Evolutionary conservation across 2,113 vertebrate genomes (phyloP).

Genomic region (Pteruthius melanotis): DNA sequence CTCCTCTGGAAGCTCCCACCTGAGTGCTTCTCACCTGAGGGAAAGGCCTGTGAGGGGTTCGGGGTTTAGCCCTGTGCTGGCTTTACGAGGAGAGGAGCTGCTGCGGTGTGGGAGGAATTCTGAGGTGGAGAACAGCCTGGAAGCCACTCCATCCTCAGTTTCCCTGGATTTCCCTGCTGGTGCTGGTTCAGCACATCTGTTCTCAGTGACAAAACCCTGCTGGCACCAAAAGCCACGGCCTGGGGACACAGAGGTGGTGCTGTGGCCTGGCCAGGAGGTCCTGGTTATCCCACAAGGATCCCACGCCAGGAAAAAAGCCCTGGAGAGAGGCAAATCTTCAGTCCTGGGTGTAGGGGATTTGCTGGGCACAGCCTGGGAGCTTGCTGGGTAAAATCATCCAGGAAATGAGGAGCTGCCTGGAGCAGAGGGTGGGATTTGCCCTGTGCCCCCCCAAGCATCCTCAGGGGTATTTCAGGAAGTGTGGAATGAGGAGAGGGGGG

Average conservation of each 20-base stretch:
- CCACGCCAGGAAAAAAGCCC: not conserved
- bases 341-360: not conserved
- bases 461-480: not conserved
- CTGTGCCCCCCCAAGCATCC: not conserved
- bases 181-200: not conserved
- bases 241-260: rapidly evolving
- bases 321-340: not conserved
- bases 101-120: not conserved
- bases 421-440: not conserved
- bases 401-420: not conserved
- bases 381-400: not conserved
- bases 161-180: not conserved
- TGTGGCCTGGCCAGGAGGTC: not conserved
- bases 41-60: not conserved
- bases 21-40: not conserved
- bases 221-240: not conserved
- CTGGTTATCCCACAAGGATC: not conserved
- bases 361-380: not conserved
- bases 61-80: not conserved
- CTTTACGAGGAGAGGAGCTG: not conserved
- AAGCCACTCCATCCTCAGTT: not conserved
- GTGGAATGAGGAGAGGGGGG: not conserved
- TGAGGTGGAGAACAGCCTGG: rapidly evolving
- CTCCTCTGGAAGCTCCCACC: not conserved
- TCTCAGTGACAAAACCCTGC: not conserved